phyloP scores from a whole-genome alignment of 2,797 vertebrate species.

The Spondyliosoma cantharus region DNA sequence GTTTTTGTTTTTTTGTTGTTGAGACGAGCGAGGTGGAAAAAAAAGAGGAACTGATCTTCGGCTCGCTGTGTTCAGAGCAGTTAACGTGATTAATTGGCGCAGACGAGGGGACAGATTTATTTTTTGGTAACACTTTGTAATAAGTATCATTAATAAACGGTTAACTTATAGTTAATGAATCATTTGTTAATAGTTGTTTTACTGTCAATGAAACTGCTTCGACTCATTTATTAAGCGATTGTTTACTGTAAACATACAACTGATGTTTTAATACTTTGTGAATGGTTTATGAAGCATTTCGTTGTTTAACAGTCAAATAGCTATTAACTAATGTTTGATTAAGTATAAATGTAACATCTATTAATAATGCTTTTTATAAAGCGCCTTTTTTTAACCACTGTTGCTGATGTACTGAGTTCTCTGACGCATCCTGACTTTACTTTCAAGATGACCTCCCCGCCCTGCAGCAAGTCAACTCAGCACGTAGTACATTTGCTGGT shows the following conservation, averaged over 20 bases:
- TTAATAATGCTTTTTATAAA: no score
- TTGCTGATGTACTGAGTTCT: slow-evolving; percentile 37
- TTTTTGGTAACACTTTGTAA: background rate
- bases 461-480: slow-evolving; percentile 5
- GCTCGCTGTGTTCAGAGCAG: slow-evolving; percentile 29
- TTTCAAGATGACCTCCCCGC: slow-evolving; percentile 23
- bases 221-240: no score
- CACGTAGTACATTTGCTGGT: background rate
- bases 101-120: slow-evolving; percentile 14
- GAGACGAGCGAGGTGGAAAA: background rate
- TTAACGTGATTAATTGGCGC: slow-evolving; percentile 18
- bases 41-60: slow-evolving; percentile 19
- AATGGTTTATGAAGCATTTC: no score
- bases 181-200: no score
- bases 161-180: no score
- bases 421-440: slow-evolving; percentile 8
- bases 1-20: slow-evolving; percentile 10
- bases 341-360: no score
- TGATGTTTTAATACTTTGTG: no score
- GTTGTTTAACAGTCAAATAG: no score
- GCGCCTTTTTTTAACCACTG: slow-evolving; percentile 18
- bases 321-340: no score
- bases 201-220: no score
- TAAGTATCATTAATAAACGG: no score
- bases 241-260: no score